Evolutionary conservation across 2,888 invertebrate species (phyloP).

Genomic region (Brachyopa scutellaris): DNA sequence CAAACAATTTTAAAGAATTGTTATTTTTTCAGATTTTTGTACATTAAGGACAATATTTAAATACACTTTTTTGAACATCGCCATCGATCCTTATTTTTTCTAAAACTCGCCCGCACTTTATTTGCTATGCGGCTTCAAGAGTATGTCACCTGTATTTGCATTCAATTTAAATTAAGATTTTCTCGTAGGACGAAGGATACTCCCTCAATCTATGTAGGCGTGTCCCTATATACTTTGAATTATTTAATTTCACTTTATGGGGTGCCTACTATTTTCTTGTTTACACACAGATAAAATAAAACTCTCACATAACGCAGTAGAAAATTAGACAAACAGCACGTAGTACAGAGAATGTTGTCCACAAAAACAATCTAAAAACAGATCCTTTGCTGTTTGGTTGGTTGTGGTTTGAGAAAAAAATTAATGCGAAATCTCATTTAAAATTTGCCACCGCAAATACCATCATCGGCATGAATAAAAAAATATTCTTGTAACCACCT

Average conservation of each 20-base stretch:
- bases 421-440: constrained; percentile 65
- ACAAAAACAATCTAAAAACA: constrained; percentile 40
- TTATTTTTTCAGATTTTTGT: too few relatives aligned
- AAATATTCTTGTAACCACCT: not conserved
- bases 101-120: too few relatives aligned
- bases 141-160: constrained; percentile 27
- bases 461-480: constrained; percentile 28
- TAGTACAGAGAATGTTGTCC: not conserved
- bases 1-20: too few relatives aligned
- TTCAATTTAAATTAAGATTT: constrained; percentile 37
- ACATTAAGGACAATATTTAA: too few relatives aligned
- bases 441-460: constrained; percentile 47
- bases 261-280: constrained; percentile 18
- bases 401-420: constrained; percentile 20
- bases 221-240: too few relatives aligned
- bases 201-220: not conserved
- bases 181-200: not conserved
- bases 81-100: too few relatives aligned
- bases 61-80: too few relatives aligned
- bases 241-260: too few relatives aligned
- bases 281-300: constrained; percentile 7
- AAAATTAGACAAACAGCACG: constrained; percentile 48
- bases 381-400: constrained; percentile 21
- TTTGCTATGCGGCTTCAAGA: too few relatives aligned
- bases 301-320: constrained; percentile 9